A percentile compares a stretch with the other conserved stretches of the same genome.
Evolutionary conservation across 2,888 invertebrate genomes (phyloP).

Genomic region (Cyclophora punctaria): DNA sequence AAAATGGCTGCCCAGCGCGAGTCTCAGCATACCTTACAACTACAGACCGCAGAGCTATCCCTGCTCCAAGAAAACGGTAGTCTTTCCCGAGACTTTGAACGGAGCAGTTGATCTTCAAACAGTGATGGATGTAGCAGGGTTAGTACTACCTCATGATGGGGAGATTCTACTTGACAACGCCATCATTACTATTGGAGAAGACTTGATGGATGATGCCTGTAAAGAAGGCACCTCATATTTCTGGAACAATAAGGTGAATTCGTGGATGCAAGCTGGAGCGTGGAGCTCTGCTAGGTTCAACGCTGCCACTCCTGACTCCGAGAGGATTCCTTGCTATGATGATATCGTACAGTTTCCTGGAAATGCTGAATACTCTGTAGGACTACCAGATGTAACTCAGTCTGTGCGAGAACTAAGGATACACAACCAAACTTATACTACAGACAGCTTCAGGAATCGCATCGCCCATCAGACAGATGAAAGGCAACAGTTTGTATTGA

Average conservation of each 20-base stretch:
- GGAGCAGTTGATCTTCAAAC: slow-evolving; percentile 39
- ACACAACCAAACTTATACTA: slow-evolving; percentile 24
- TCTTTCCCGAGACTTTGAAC: slow-evolving; percentile 46
- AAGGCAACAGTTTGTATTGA: slow-evolving; percentile 36
- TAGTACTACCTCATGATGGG: slow-evolving; percentile 57
- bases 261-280: slow-evolving; percentile 56
- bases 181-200: slow-evolving; percentile 37
- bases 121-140: slow-evolving; percentile 33
- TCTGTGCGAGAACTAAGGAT: slow-evolving; percentile 31
- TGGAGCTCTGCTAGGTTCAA: slow-evolving; percentile 60
- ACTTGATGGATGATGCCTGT: slow-evolving; percentile 36
- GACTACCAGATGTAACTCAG: slow-evolving; percentile 40
- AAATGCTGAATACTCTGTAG: slow-evolving; percentile 36
- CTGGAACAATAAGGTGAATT: slow-evolving; percentile 36
- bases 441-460: slow-evolving; percentile 13
- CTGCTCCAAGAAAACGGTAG: slow-evolving; percentile 54
- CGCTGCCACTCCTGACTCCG: slow-evolving; percentile 65
- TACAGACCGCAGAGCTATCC: slow-evolving; percentile 50
- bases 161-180: slow-evolving; percentile 48
- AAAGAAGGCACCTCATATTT: slow-evolving; percentile 42
- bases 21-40: slow-evolving; percentile 49
- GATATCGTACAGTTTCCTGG: slow-evolving; percentile 56
- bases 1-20: slow-evolving; percentile 53
- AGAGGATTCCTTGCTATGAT: slow-evolving; percentile 61
- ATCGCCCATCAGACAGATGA: slow-evolving; percentile 16